Conservation (phyloP, 1,140 invertebrate species). For the Zophobas morio region DNA sequence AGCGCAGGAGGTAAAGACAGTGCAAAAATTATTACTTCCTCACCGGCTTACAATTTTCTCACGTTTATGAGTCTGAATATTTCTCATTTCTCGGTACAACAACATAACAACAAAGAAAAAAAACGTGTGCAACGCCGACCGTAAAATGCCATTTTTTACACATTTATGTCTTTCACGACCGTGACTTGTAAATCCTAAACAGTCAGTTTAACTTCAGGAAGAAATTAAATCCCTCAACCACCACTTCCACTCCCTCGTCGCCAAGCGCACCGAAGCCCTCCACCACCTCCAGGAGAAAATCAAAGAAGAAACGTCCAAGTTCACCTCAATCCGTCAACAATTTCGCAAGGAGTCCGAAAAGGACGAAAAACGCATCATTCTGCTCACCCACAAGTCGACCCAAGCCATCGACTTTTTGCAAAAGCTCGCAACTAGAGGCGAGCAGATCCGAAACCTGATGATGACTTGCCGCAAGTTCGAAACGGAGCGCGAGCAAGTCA, state of each 20-base stretch:
- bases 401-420: conserved; percentile 54
- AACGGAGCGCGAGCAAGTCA: conserved; percentile 59
- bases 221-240: conserved; percentile 52
- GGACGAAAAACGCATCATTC: conserved; percentile 59
- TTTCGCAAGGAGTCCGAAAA: conserved; percentile 52
- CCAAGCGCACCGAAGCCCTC: conserved; percentile 37
- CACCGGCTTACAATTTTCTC: too few relatives aligned
- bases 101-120: too few relatives aligned
- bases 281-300: conserved; percentile 47
- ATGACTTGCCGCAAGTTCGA: conserved; percentile 61
- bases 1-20: conserved; percentile 55
- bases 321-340: conserved; percentile 44
- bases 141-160: too few relatives aligned
- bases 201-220: conserved; percentile 49
- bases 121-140: too few relatives aligned
- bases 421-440: conserved; percentile 53
- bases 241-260: conserved; percentile 26
- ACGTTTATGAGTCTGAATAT: too few relatives aligned
- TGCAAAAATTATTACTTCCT: too few relatives aligned
- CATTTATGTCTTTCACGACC: too few relatives aligned
- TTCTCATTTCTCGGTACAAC: too few relatives aligned
- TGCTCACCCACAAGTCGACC: conserved; percentile 55
- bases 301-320: conserved; percentile 31
- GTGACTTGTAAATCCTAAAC: too few relatives aligned
- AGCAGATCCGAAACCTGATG: conserved; percentile 57